Evolutionary conservation across 2,113 vertebrate genomes (phyloP).

Genomic region (Agelaius phoeniceus): DNA sequence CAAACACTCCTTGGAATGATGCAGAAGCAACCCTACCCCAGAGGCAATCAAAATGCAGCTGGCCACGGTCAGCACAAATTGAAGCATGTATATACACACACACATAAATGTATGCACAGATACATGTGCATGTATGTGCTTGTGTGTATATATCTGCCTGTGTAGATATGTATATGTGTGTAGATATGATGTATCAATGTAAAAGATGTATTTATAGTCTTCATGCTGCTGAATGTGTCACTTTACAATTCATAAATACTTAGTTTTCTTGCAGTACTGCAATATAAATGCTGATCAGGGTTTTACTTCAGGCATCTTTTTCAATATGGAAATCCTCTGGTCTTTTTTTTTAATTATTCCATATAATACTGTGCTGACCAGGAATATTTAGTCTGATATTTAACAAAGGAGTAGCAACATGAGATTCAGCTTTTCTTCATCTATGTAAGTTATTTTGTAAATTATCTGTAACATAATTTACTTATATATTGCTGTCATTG

Average conservation of each 20-base stretch:
- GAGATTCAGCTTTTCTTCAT: slow-evolving; percentile 21
- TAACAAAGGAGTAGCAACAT: slow-evolving; percentile 17
- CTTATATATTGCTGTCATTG: neutral
- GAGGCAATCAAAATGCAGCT: neutral
- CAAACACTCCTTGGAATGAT: neutral
- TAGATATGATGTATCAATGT: slow-evolving; percentile 59
- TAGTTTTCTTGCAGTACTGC: slow-evolving; percentile 33
- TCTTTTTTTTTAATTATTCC: neutral
- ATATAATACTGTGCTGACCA: neutral
- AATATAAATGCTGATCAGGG: slow-evolving; percentile 27
- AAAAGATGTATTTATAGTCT: slow-evolving; percentile 72
- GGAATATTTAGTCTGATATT: slow-evolving; percentile 37
- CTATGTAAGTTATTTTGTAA: slow-evolving; percentile 69
- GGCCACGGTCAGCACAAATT: neutral
- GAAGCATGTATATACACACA: neutral
- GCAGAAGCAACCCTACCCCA: neutral
- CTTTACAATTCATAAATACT: slow-evolving; percentile 55
- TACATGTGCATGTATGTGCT: neutral
- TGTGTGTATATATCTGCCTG: neutral
- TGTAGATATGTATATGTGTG: slow-evolving; percentile 56
- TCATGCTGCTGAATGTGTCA: slow-evolving; percentile 69
- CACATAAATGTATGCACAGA: neutral
- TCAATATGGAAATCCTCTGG: neutral
- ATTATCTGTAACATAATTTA: slow-evolving; percentile 46
- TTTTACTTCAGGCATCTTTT: slow-evolving; percentile 24